phyloP scores from a whole-genome alignment of 1,140 invertebrate genomes.

The silkworm (Bombyx mori) region DNA sequence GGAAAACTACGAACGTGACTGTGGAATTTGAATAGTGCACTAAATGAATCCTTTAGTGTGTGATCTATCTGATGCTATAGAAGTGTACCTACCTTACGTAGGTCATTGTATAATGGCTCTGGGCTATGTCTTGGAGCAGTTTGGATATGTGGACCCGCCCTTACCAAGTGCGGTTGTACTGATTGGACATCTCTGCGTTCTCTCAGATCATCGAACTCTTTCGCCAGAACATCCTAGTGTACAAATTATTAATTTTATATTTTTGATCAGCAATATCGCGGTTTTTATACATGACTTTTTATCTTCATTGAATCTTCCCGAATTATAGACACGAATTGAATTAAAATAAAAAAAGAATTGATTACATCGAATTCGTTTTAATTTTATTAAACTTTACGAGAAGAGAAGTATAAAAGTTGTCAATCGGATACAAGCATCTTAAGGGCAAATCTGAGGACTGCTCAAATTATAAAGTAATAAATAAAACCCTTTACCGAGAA shows the following conservation, averaged over 20 bases:
- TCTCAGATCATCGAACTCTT: slow-evolving; percentile 36
- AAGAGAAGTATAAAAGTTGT: background rate
- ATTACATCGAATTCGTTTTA: background rate
- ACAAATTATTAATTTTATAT: slow-evolving; percentile 36
- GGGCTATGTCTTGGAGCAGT: slow-evolving; percentile 48
- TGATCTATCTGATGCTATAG: slow-evolving; percentile 16
- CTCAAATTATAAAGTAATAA: slow-evolving; percentile 23
- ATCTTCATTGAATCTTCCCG: slow-evolving; percentile 18
- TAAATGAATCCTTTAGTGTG: too few relatives aligned
- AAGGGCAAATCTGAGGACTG: slow-evolving; percentile 3
- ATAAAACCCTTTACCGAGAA: slow-evolving; percentile 18
- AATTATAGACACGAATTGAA: slow-evolving; percentile 17
- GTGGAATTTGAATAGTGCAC: too few relatives aligned
- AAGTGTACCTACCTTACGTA: slow-evolving; percentile 38
- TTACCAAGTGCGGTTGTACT: slow-evolving; percentile 44
- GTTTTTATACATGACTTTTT: slow-evolving; percentile 41
- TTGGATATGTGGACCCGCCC: slow-evolving; percentile 30
- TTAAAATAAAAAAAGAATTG: slow-evolving; percentile 8
- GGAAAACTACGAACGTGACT: too few relatives aligned
- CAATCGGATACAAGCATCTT: background rate
- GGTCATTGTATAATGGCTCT: slow-evolving; percentile 49
- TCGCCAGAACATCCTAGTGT: slow-evolving; percentile 29
- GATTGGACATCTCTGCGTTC: slow-evolving; percentile 42
- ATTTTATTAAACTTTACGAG: background rate
- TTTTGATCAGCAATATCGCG: slow-evolving; percentile 37